Percentiles rank a stretch among this genome's conserved stretches.
Conservation (phyloP, 2,888 invertebrate species). For the Panzeria rudis region DNA sequence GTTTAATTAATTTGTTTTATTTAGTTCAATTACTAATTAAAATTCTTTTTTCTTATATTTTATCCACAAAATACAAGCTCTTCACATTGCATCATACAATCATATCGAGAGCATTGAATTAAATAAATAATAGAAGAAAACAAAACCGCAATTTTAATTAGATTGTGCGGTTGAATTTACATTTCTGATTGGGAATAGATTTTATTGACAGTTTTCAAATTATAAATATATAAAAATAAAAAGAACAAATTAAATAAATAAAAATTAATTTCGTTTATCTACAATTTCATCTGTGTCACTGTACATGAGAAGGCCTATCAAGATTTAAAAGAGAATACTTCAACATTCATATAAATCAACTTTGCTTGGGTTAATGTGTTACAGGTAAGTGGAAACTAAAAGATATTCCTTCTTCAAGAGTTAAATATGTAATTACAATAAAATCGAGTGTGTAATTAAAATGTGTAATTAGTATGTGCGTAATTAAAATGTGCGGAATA, state of each 20-base stretch:
- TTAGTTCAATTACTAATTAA: conserved; percentile 3
- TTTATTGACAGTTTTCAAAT: conserved; percentile 33
- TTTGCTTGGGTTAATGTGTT: conserved; percentile 33
- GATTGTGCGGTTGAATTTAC: conserved; percentile 45
- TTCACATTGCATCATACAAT: neutral
- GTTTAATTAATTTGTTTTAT: conserved; percentile 7
- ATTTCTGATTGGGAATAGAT: conserved; percentile 43
- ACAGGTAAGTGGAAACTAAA: conserved; percentile 42
- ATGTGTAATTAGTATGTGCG: too few species aligned
- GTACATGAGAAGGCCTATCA: neutral
- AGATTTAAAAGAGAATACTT: neutral
- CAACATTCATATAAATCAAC: conserved; percentile 2
- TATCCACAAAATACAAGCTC: neutral
- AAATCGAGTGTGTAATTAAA: too few species aligned
- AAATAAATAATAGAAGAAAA: neutral
- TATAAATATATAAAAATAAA: conserved; percentile 2
- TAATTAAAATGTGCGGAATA: too few species aligned
- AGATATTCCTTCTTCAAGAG: too few species aligned
- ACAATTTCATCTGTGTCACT: neutral
- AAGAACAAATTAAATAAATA: neutral
- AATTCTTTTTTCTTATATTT: conserved; percentile 1
- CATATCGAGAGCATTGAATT: neutral
- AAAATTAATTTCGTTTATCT: conserved; percentile 4
- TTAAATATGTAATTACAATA: neutral
- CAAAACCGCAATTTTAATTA: conserved; percentile 59